Base-by-base conservation (phyloP, 2,113 vertebrate species). In the Lichenostomus cassidix region DNA sequence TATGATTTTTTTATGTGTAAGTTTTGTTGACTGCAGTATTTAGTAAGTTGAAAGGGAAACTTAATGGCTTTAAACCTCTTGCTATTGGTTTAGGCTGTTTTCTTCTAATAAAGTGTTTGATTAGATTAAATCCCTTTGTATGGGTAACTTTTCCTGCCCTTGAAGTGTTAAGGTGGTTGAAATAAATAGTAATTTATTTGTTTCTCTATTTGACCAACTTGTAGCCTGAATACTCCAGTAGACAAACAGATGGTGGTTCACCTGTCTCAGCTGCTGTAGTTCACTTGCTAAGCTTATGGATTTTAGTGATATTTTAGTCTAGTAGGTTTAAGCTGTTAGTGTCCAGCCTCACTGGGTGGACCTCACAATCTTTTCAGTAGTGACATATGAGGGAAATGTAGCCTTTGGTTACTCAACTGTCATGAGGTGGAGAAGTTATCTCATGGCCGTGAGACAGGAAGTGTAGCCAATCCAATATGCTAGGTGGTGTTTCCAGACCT, bases 401-500 rank as follows among this genome's bases (percentile, higher is more conserved):
- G 46, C 56, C 41, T 41, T 55, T 44, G 83, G 46, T 55, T 69
- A 1, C 58, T 65, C 4, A 3, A 27, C 15, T 23, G 1, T 15
- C 3, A 5, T 35, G 53, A 56, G 64, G 15, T 29, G 42, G 29
- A 73, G 69, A 68, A 22, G 33, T 33, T 44, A 21, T n/a, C 7
- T 46, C 10, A 22, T 25, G 42, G 31, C 29, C 15, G 2, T 46
- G 63, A 46, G 63, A 9, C 15, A 39, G 59, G 15, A 46, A 64
- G 41, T 0, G 0, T 23, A 15, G 23, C 37, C 46, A 25, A 33
- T 81, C 44, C 35, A 7, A 2, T 44, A 5, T n/a, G 55, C n/a
- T 49, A 49, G 56, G 69, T 37, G 17, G 22, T 13, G 63, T 53
- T 85, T 49, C 63, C 15, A 27, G 37, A 28, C 11, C 63, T 39